Base-by-base conservation (phyloP, 2,113 vertebrate species). In the Chionodraco myersi region DNA sequence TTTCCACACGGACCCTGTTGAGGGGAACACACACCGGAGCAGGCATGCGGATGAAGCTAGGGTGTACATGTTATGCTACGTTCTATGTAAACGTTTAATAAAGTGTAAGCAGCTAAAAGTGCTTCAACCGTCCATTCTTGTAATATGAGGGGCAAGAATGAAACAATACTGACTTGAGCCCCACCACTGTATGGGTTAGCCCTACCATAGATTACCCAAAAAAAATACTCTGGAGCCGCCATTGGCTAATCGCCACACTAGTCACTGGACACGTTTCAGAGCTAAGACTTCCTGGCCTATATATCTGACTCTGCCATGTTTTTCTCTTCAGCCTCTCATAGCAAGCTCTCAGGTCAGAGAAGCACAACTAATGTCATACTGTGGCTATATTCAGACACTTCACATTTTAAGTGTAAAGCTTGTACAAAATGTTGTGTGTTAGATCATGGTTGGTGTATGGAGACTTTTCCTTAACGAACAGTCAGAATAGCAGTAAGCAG, bases 271-370 rank as follows among this genome's bases (percentile, higher is more conserved):
- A 75, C 3, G 12, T 61, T 67, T 72, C 89, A 65, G 74, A 77
- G 67, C 80, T 64, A 58, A 41, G 85, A 80, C 79, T 79, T 82
- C 77, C 57, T 75, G 75, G 47, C 72, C 78, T 49, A 60, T 41
- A 75, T 77, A 82, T 80, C 79, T 68, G 70, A 87, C 65, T 62
- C 63, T 61, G 72, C 66, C 65, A 66, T 80, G 80, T 77, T 84
- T 82, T 82, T 41, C 77, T 15, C 69, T 77, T 68, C 57, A 62
- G 47, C 52, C 59, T 61, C 45, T 54, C 59, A 79, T 48, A 67
- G 63, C 51, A 51, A 63, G 77, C 34, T 68, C 70, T 82, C 60
- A 61, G 63, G 75, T 84, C 77, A 72, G 56, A 81, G 63, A 57
- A 75, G 76, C 57, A 68, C 56, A 63, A 34, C 54, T 77, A 61